Conservation (phyloP, 2,113 vertebrate genomes). For the Hippopotamus amphibius region DNA sequence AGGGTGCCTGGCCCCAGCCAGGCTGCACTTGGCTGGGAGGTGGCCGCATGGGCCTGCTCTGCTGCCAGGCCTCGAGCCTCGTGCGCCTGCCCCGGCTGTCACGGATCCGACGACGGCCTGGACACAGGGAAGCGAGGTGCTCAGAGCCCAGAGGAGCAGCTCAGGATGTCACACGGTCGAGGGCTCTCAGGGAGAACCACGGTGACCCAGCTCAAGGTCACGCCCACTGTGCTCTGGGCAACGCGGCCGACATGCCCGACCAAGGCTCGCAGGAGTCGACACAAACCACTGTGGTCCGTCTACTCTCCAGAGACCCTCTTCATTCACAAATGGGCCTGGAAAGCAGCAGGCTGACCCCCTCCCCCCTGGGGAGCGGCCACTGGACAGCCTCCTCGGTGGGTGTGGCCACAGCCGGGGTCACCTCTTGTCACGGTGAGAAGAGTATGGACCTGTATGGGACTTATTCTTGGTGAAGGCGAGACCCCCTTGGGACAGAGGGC, state of each 20-base stretch:
- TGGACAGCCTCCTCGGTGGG: not conserved
- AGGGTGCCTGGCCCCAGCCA: not conserved
- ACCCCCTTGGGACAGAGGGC: not conserved
- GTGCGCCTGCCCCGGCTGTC: not conserved
- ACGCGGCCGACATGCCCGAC: not conserved
- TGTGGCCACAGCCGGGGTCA: no score
- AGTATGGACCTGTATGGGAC: not conserved
- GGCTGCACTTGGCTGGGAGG: not conserved
- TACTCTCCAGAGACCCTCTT: not conserved
- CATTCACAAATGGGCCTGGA: no score
- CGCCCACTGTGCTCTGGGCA: no score
- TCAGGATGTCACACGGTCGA: rapidly evolving
- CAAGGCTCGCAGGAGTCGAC: not conserved
- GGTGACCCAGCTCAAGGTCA: not conserved
- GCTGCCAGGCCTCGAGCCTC: not conserved
- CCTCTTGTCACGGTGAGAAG: not conserved
- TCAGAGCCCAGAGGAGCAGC: not conserved
- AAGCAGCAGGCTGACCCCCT: not conserved
- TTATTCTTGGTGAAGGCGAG: not conserved
- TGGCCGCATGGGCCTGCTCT: rapidly evolving
- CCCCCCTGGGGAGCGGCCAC: not conserved
- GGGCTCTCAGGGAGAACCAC: not conserved
- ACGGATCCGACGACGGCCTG: not conserved
- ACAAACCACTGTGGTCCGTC: rapidly evolving
- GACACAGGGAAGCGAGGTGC: rapidly evolving